These are phyloP conservation scores for Sialis fuliginosa DNA, from an alignment of 2,888 invertebrate genomes.

Conservation along the genomic window DNA sequence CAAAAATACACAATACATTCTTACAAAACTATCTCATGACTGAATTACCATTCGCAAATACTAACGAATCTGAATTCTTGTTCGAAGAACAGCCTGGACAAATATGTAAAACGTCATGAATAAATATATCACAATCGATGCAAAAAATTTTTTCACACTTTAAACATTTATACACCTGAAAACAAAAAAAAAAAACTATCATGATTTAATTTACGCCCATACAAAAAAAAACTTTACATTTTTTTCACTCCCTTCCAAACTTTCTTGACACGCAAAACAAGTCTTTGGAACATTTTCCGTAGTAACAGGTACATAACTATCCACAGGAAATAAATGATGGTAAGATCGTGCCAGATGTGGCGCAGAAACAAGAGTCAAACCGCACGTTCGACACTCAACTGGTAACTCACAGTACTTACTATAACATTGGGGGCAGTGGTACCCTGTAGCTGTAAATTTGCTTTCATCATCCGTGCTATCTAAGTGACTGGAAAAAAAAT, in stretches of 20 bases:
- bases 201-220: background rate
- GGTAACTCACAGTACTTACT: constrained; percentile 97
- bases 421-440: constrained; percentile 87
- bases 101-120: constrained; percentile 84
- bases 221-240: constrained; percentile 31
- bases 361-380: constrained; percentile 89
- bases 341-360: constrained; percentile 95
- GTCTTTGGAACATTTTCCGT: constrained; percentile 37
- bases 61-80: constrained; percentile 19
- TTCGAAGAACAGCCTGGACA: constrained; percentile 91
- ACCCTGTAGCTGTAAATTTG: constrained; percentile 58
- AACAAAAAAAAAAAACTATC: constrained; percentile 13
- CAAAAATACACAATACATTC: background rate
- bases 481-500: constrained; percentile 45
- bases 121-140: constrained; percentile 87
- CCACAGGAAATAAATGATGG: constrained; percentile 91
- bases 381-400: constrained; percentile 90
- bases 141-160: constrained; percentile 72
- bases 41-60: too few relatives aligned
- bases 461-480: constrained; percentile 51
- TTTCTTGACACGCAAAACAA: constrained; percentile 62
- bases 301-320: constrained; percentile 58
- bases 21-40: background rate
- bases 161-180: constrained; percentile 63
- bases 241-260: constrained; percentile 50